phyloP scores from a whole-genome alignment of 2,888 invertebrate genomes.

The Tinea semifulvella region DNA sequence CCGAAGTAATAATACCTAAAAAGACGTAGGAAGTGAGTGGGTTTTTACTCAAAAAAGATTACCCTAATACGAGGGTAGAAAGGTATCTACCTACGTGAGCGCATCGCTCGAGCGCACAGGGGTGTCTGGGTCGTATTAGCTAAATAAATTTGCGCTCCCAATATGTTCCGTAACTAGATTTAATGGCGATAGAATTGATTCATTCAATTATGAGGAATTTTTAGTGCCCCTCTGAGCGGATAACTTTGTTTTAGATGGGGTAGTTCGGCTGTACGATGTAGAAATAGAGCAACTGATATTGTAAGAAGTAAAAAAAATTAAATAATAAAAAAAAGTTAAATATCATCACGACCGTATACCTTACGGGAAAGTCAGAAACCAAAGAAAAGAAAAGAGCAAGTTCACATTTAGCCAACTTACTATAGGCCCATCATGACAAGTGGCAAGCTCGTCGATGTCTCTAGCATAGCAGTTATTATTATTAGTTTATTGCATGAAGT shows the following conservation, averaged over 20 bases:
- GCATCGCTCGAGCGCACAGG: slow-evolving; percentile 33
- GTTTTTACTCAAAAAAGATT: background rate
- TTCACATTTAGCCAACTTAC: no score
- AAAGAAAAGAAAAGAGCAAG: no score
- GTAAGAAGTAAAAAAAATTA: no score
- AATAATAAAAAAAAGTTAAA: no score
- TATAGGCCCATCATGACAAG: no score
- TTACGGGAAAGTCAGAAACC: no score
- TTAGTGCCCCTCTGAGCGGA: slow-evolving; percentile 57
- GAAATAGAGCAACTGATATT: no score
- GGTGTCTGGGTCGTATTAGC: slow-evolving; percentile 44
- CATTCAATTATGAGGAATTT: slow-evolving; percentile 67
- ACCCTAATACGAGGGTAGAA: background rate
- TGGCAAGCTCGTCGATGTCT: no score
- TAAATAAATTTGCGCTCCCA: slow-evolving; percentile 66
- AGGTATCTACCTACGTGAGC: slow-evolving; percentile 27
- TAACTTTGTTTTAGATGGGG: slow-evolving; percentile 51
- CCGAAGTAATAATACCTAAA: background rate
- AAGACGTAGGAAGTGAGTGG: slow-evolving; percentile 18
- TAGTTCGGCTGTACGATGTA: no score
- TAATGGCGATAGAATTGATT: slow-evolving; percentile 67
- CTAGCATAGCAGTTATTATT: no score
- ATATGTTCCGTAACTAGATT: slow-evolving; percentile 67
- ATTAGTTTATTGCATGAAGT: no score
- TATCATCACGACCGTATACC: no score